Evolutionary conservation across 2,888 invertebrate species (phyloP).

Genomic region (Coenonympha glycerion): DNA sequence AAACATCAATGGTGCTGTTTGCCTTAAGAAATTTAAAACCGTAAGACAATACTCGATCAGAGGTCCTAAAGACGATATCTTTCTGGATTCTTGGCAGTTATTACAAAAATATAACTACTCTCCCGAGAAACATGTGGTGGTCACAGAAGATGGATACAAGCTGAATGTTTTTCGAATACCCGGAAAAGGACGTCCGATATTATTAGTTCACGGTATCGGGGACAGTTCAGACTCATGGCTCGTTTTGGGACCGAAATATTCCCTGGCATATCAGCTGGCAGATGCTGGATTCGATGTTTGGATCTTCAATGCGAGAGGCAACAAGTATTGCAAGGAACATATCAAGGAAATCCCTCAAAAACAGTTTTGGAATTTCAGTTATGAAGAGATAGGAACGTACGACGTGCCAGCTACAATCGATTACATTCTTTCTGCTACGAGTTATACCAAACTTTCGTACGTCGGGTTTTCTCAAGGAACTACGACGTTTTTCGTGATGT

Average conservation of each 20-base stretch:
- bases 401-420: conserved; percentile 60
- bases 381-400: conserved; percentile 60
- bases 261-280: conserved; percentile 51
- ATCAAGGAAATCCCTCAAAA: conserved; percentile 39
- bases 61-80: conserved; percentile 27
- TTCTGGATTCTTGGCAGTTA: conserved; percentile 52
- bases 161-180: conserved; percentile 52
- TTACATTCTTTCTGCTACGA: conserved; percentile 46
- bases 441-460: conserved; percentile 45
- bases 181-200: conserved; percentile 50
- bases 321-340: conserved; percentile 58
- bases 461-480: conserved; percentile 66
- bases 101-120: conserved; percentile 47
- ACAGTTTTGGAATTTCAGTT: conserved; percentile 59
- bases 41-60: background rate
- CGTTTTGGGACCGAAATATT: conserved; percentile 50
- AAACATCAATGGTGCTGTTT: background rate
- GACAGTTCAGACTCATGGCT: conserved; percentile 66
- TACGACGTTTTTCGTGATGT: conserved; percentile 57
- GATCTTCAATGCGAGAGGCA: conserved; percentile 60
- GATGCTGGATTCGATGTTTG: conserved; percentile 59
- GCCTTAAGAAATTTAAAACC: background rate
- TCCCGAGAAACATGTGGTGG: conserved; percentile 46
- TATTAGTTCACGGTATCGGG: conserved; percentile 58
- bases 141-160: conserved; percentile 56